These are phyloP conservation scores for Meteorus colon DNA, from an alignment of 2,888 invertebrate species.

Conservation along the genomic window DNA sequence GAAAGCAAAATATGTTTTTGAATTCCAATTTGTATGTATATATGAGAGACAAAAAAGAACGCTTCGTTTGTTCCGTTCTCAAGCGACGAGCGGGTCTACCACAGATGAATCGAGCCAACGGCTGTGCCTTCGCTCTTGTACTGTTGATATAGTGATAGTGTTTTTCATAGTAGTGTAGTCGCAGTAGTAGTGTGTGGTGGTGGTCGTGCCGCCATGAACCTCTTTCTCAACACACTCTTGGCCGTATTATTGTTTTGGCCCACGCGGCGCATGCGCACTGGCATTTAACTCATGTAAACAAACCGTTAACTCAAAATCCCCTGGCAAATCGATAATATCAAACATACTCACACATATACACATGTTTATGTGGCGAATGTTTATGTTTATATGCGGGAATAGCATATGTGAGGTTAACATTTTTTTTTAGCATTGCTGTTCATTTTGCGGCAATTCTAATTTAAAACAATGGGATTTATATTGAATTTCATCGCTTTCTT, in stretches of 20 bases:
- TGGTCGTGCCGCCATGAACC: conserved; percentile 61
- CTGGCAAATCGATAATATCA: conserved; percentile 69
- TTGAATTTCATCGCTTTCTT: too few relatives aligned
- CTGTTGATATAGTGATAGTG: conserved; percentile 29
- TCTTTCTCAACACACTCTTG: conserved; percentile 56
- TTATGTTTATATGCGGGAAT: too few relatives aligned
- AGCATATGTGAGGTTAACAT: too few relatives aligned
- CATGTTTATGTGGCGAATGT: background rate
- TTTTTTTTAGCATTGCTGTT: too few relatives aligned
- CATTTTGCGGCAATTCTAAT: too few relatives aligned
- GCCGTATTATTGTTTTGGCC: conserved; percentile 71
- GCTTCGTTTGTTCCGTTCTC: conserved; percentile 6
- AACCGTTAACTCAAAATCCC: conserved; percentile 70
- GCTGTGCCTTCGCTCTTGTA: conserved; percentile 24
- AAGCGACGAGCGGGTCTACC: conserved; percentile 42
- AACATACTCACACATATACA: conserved; percentile 45
- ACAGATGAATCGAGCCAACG: conserved; percentile 23
- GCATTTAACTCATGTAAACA: conserved; percentile 66
- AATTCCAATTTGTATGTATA: background rate
- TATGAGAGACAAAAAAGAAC: background rate
- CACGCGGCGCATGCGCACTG: conserved; percentile 67
- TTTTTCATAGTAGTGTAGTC: conserved; percentile 28
- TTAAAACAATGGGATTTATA: too few relatives aligned
- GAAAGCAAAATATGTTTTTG: background rate
- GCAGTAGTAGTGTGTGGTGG: conserved; percentile 35